Evolutionary conservation across 2,888 invertebrate genomes (phyloP).

Genomic region (Macrosoma leucophasiata): DNA sequence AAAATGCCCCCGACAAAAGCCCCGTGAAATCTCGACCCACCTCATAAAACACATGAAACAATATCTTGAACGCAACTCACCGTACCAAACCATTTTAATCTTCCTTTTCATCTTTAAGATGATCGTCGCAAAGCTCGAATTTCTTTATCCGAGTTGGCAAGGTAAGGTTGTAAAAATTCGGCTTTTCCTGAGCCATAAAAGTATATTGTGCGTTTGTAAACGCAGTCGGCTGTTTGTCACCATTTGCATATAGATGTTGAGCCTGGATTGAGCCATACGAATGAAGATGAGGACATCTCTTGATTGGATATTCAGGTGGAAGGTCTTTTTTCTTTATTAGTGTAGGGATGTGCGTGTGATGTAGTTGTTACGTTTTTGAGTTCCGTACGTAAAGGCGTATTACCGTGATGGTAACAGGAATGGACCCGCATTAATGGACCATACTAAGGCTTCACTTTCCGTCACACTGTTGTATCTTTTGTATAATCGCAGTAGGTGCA

Average conservation of each 20-base stretch:
- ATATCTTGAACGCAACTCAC: conserved; percentile 48
- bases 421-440: no score
- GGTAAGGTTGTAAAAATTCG: conserved; percentile 39
- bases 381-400: no score
- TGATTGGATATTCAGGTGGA: no score
- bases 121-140: conserved; percentile 26
- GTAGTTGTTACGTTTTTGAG: no score
- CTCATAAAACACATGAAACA: conserved; percentile 75
- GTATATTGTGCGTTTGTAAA: conserved; percentile 73
- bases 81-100: conserved; percentile 12
- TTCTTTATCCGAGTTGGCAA: conserved; percentile 15
- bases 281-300: no score
- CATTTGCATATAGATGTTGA: conserved; percentile 67
- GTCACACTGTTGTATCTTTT: no score
- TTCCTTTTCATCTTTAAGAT: conserved; percentile 18
- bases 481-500: no score
- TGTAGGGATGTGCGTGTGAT: no score
- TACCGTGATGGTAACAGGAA: no score
- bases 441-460: no score
- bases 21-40: conserved; percentile 67
- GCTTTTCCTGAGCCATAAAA: conserved; percentile 69
- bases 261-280: no score
- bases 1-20: conserved; percentile 51
- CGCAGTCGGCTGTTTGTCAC: conserved; percentile 68
- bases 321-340: no score